Evolutionary conservation across 2,113 vertebrate genomes (phyloP).

Genomic region (Dryoscopus gambensis): DNA sequence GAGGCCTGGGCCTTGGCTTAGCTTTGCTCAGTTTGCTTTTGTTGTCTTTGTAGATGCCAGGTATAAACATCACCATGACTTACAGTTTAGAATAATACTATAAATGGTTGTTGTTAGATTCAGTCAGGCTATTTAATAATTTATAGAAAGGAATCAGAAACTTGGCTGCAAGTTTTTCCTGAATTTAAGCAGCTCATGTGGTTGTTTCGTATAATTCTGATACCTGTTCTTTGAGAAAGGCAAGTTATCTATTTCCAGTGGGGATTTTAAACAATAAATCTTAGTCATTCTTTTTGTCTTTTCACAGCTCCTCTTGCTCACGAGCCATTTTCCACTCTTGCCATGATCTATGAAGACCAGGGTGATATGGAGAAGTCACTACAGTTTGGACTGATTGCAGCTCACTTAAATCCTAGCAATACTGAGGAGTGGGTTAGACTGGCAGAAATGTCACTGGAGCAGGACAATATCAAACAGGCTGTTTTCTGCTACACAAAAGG

Average conservation of each 20-base stretch:
- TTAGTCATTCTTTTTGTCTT: not conserved
- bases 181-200: not conserved
- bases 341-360: slow-evolving; percentile 98
- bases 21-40: not conserved
- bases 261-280: not conserved
- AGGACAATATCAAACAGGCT: slow-evolving; percentile 95
- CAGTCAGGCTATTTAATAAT: not conserved
- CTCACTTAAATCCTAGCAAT: slow-evolving; percentile 95
- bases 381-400: slow-evolving; percentile 95
- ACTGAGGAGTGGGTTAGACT: slow-evolving; percentile 95
- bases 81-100: not conserved
- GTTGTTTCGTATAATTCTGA: not conserved
- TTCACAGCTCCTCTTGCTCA: slow-evolving; percentile 91
- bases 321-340: slow-evolving; percentile 95
- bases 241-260: not conserved
- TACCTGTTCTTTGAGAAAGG: not conserved
- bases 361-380: slow-evolving; percentile 93
- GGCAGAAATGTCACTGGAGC: slow-evolving; percentile 96
- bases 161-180: not conserved
- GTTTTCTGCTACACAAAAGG: slow-evolving; percentile 97
- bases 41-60: not conserved
- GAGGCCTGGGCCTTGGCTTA: not conserved
- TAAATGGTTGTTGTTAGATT: not conserved
- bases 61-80: not conserved
- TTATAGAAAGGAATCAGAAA: not conserved